phyloP scores from a whole-genome alignment of 2,797 vertebrate species.

The Clamator glandarius region DNA sequence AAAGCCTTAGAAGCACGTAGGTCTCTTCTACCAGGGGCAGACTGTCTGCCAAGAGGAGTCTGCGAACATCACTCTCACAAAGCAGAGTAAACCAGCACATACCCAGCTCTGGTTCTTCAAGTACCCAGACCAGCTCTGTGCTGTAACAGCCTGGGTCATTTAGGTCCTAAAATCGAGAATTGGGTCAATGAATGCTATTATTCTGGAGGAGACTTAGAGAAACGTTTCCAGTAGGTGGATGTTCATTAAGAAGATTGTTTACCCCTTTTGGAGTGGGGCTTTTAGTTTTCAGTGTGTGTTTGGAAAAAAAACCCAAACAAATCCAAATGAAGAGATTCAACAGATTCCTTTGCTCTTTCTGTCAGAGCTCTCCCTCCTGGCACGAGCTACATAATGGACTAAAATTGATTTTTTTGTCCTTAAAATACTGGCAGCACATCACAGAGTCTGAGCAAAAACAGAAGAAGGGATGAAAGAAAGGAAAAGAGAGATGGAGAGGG shows the following conservation, averaged over 20 bases:
- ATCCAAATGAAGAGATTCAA: neutral
- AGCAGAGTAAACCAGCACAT: too few relatives aligned
- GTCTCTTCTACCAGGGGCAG: too few relatives aligned
- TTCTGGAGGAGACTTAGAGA: neutral
- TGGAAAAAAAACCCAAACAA: neutral
- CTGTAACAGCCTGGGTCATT: too few relatives aligned
- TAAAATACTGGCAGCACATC: slow-evolving; percentile 21
- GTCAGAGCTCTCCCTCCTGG: neutral
- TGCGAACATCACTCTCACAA: too few relatives aligned
- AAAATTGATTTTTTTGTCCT: neutral
- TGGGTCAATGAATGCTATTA: neutral
- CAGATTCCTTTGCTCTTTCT: neutral
- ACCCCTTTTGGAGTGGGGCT: neutral
- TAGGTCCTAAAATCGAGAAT: neutral
- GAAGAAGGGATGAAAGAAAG: neutral
- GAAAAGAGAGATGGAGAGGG: neutral
- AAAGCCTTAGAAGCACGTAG: too few relatives aligned
- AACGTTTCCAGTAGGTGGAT: neutral
- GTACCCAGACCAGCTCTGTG: too few relatives aligned
- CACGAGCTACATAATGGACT: neutral
- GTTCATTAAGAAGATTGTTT: neutral
- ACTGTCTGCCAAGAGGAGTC: too few relatives aligned
- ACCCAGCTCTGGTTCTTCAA: too few relatives aligned
- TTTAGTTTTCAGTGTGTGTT: neutral
- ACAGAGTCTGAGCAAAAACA: neutral